Evolutionary conservation across 2,797 vertebrate species (phyloP), one percentile per base, ranked within the genome.

Genomic region (Xenops minutus): DNA sequence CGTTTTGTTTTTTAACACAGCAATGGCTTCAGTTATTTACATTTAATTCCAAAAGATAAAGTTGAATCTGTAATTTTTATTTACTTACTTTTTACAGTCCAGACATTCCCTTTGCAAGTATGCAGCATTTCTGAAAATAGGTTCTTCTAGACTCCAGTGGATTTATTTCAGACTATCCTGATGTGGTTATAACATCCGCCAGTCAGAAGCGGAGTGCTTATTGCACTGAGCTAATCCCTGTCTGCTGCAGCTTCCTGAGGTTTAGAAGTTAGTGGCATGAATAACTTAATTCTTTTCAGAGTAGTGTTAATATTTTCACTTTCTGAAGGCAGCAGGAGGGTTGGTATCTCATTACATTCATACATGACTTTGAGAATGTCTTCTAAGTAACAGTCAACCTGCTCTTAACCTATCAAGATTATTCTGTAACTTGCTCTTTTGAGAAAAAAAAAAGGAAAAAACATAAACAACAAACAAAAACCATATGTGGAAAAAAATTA

Each of bases 271-370:
- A 92, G 88, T 55, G 66, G 78, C 49, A 54, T 48, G 52, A 92
- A 41, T 89, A 94, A 75, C 71, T 92, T 92, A 41, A 66, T 88
- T 93, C 37, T 94, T 91, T 88, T 85, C 49, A 74, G 36, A 41
- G 43, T 34, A 81, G 19, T 68, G 59, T 91, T 63, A 43, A 26
- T 77, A 61, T 62, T 79, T 94, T 95, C 23, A 14, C 73, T 59
- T 93, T 71, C 9, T 12, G 5, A 79, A 76, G 55, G 55, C 55
- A 71, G 43, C 36, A 44, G 34, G n/a, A 56, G 26, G 7, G 11
- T 44, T 14, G 77, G 19, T 37, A 66, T 22, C 44, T 68, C 27
- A 22, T 76, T 78, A 64, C 49, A 39, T 51, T 92, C 85, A 63
- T 64, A 34, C 8, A 32, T n/a, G 61, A 52, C 30, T 59, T 34